Percentiles rank a stretch among this genome's conserved stretches.
Conservation (phyloP, 1,140 invertebrate species). For the Drosophila kanapiae region DNA sequence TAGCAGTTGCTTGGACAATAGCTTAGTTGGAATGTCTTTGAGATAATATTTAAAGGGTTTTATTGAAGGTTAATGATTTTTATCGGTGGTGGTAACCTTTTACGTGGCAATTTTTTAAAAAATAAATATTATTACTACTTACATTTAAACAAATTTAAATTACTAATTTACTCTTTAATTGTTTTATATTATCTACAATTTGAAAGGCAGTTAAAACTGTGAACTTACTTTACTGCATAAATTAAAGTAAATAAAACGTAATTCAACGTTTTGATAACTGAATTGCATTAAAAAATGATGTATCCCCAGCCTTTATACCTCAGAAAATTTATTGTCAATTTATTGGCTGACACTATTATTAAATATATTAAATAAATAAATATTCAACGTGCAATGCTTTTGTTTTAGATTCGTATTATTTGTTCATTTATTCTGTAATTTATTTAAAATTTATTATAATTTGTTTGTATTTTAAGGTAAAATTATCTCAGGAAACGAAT, state of each 20-base stretch:
- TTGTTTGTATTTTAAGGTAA: background rate
- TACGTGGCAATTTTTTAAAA: too few relatives aligned
- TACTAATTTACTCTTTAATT: too few relatives aligned
- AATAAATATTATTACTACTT: background rate
- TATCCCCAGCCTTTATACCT: too few relatives aligned
- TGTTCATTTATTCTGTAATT: background rate
- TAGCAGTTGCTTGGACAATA: constrained; percentile 6
- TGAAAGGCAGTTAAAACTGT: too few relatives aligned
- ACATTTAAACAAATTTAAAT: too few relatives aligned
- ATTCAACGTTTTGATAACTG: background rate
- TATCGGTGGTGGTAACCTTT: background rate
- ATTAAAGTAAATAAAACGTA: too few relatives aligned
- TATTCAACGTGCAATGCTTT: background rate
- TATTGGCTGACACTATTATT: background rate
- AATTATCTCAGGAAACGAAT: constrained; percentile 53
- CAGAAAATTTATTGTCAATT: too few relatives aligned
- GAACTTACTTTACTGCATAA: too few relatives aligned
- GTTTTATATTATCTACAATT: too few relatives aligned
- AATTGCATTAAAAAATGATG: constrained; percentile 4
- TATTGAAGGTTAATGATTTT: constrained; percentile 6
- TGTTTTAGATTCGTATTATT: background rate
- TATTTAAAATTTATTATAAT: background rate
- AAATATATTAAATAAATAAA: background rate
- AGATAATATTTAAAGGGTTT: constrained; percentile 8
- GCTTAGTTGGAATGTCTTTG: constrained; percentile 5